Evolutionary conservation across 2,888 invertebrate genomes (phyloP).

Genomic region (Steromphala cineraria): DNA sequence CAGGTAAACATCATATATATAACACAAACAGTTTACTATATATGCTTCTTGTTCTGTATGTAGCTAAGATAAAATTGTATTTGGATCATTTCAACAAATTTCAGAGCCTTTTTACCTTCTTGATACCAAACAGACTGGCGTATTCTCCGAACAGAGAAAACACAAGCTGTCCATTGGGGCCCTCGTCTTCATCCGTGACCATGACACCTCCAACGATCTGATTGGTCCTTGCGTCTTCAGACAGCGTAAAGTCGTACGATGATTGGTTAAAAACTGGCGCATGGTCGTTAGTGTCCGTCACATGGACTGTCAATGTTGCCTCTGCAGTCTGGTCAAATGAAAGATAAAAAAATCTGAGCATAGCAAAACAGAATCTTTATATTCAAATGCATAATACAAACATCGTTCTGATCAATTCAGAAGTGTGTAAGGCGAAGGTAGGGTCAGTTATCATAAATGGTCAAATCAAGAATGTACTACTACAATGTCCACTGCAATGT

Average conservation of each 20-base stretch:
- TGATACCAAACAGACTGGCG: constrained; percentile 32
- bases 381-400: neutral
- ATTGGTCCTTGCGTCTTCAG: constrained; percentile 35
- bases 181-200: constrained; percentile 41
- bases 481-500: too few relatives aligned
- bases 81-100: neutral
- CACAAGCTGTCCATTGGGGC: constrained; percentile 28
- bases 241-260: constrained; percentile 34
- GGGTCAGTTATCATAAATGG: too few relatives aligned
- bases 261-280: constrained; percentile 36
- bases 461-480: too few relatives aligned
- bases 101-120: constrained; percentile 26
- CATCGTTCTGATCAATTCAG: too few relatives aligned
- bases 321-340: constrained; percentile 25
- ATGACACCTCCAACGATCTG: constrained; percentile 31
- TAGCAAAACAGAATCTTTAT: neutral
- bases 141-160: constrained; percentile 32
- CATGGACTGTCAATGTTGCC: constrained; percentile 28
- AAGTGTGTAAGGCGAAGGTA: too few relatives aligned
- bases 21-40: too few relatives aligned
- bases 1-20: neutral
- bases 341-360: neutral
- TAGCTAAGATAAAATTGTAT: too few relatives aligned
- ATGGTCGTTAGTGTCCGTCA: constrained; percentile 48
- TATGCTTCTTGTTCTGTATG: too few relatives aligned